Percentiles rank a stretch among this genome's conserved stretches.
Conservation (phyloP, 2,797 vertebrate species). For the Cirrhinus molitorella region DNA sequence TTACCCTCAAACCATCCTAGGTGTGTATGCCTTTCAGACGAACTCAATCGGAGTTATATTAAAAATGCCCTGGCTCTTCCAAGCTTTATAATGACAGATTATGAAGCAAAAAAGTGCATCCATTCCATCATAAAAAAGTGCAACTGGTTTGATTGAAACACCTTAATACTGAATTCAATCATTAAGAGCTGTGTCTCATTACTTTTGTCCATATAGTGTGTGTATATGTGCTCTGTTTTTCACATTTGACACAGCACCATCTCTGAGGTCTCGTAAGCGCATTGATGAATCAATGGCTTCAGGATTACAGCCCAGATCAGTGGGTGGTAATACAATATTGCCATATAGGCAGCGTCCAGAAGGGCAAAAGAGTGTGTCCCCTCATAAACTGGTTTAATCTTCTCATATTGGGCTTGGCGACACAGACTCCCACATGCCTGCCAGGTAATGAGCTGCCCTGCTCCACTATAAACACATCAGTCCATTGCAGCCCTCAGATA, state of each 20-base stretch:
- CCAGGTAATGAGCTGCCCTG: slow-evolving; percentile 67
- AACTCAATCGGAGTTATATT: too few species aligned
- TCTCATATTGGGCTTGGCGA: slow-evolving; percentile 69
- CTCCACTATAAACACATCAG: slow-evolving; percentile 65
- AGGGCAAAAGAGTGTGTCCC: slow-evolving; percentile 69
- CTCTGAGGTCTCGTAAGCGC: slow-evolving; percentile 12
- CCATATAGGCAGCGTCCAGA: slow-evolving; percentile 60
- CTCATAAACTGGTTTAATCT: slow-evolving; percentile 77
- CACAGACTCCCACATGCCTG: slow-evolving; percentile 64
- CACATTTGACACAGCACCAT: not conserved
- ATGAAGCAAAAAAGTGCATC: too few species aligned
- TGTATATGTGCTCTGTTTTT: not conserved
- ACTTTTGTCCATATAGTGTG: not conserved
- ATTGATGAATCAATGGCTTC: slow-evolving; percentile 48
- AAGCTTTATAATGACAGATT: too few species aligned
- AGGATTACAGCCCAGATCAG: slow-evolving; percentile 40
- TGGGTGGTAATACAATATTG: slow-evolving; percentile 45
- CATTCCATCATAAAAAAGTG: too few species aligned
- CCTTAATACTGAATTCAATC: not conserved
- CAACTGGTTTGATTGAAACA: not conserved
- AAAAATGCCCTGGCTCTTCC: too few species aligned
- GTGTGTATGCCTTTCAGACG: too few species aligned
- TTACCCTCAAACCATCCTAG: too few species aligned
- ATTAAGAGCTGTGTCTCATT: not conserved
- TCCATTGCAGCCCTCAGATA: slow-evolving; percentile 51